Evolutionary conservation across 1,140 invertebrate genomes (phyloP), one percentile per base, ranked within the genome.

Genomic region (Cyclina sinensis): DNA sequence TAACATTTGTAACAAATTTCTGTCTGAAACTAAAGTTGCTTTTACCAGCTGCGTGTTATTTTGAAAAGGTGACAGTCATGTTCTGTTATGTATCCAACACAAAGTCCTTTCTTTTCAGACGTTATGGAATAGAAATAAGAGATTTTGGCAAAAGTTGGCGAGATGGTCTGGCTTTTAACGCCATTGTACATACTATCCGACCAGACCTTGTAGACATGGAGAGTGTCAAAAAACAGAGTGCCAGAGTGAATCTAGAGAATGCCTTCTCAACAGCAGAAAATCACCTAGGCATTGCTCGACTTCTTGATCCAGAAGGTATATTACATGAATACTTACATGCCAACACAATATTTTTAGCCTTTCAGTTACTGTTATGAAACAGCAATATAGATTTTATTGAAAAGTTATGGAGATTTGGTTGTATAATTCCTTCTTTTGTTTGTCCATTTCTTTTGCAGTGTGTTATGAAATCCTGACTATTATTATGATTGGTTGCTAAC

Each of bases 111-210:
- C 7, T 62, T 94, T 95, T 16, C 94, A 99, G 98, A 95, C 97
- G 98, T 93, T 97, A 97, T 93, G 98, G 98, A 88, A 97, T 99
- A 74, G 96, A 98, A 95, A 97, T 99, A 5, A 97, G 97, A 95
- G 98, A 99, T 96, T 99, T 99, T 96, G 99, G 99, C 39, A 97
- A 97, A 90, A 98, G 98, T 94, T 99, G 99, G 99, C 97, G 99
- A 92, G 99, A 99, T 95, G 99, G 99, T 86, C 97, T 98, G 92
- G 99, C 99, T 21, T 99, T 99, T 96, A 96, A 99, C 37, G 98
- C 98, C 1, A 97, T 99, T 74, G 98, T 99, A 74, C 98, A 99
- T 95, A 97, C 98, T 21, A 99, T 99, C 91, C 98, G 98, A 94
- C 98, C 98, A 32, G 98, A 99, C 94, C 95, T 99, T 70, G 97